Percentiles rank a stretch among this genome's conserved stretches.
Conservation (phyloP, 2,797 vertebrate genomes). For the Sebastes miniatus region DNA sequence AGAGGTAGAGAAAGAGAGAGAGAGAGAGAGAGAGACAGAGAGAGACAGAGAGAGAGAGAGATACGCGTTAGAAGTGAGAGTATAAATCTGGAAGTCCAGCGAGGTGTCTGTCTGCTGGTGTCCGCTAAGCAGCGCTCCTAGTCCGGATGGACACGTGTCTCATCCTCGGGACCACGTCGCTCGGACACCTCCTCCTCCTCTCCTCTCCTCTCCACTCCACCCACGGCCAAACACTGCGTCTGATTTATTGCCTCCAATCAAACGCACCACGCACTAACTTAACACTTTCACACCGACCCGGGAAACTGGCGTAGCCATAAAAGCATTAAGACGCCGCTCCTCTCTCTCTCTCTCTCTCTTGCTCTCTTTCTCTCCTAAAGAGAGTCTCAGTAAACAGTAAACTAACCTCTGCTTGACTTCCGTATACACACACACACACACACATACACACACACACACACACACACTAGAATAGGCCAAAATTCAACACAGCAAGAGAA, state of each 20-base stretch:
- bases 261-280: conserved; percentile 79
- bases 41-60: background rate
- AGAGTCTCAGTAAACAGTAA: conserved; percentile 60
- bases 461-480: background rate
- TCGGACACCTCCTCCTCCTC: background rate
- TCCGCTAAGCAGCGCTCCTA: conserved; percentile 72
- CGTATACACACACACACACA: conserved; percentile 7
- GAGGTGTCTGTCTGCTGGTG: conserved; percentile 56
- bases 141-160: conserved; percentile 86
- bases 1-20: background rate
- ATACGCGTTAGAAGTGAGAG: conserved; percentile 29
- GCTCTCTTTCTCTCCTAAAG: conserved; percentile 22
- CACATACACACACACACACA: background rate
- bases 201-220: conserved; percentile 4
- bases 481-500: conserved; percentile 1
- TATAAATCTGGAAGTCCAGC: conserved; percentile 51
- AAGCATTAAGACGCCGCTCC: conserved; percentile 75
- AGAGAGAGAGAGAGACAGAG: background rate
- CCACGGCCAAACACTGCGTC: conserved; percentile 59
- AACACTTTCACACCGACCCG: conserved; percentile 84
- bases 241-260: conserved; percentile 89
- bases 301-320: conserved; percentile 81
- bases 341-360: background rate
- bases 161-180: conserved; percentile 76
- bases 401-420: conserved; percentile 61